A percentile compares a stretch with the other conserved stretches of the same genome.
phyloP scores from a whole-genome alignment of 1,140 invertebrate genomes.

The Apis cerana region DNA sequence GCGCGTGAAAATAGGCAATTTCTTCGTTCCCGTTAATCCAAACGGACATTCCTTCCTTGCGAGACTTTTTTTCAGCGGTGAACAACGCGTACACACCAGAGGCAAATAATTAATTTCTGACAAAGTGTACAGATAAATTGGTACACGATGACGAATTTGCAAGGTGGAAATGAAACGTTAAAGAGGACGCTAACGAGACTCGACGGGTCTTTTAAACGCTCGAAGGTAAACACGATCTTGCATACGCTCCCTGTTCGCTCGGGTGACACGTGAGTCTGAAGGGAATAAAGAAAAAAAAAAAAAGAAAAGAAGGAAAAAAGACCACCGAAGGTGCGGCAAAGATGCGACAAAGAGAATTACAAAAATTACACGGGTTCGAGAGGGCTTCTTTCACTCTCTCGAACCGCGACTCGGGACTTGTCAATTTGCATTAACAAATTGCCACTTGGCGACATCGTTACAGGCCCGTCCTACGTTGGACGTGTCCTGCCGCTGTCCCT shows the following conservation, averaged over 20 bases:
- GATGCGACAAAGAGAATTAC: neutral
- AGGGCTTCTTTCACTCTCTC: neutral
- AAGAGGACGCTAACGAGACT: neutral
- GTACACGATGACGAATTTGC: neutral
- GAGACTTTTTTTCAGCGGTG: too few species aligned
- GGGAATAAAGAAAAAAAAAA: neutral
- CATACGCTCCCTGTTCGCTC: neutral
- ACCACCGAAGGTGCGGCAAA: neutral
- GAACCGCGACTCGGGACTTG: neutral
- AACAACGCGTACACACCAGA: too few species aligned
- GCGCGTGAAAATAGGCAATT: too few species aligned
- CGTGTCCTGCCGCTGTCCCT: neutral
- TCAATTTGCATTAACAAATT: slow-evolving; percentile 37
- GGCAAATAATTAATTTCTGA: too few species aligned
- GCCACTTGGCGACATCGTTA: slow-evolving; percentile 2
- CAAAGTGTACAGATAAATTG: too few species aligned
- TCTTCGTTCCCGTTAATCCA: too few species aligned
- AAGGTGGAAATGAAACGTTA: neutral
- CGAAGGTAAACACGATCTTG: neutral
- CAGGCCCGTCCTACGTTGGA: neutral
- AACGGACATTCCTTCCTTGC: too few species aligned
- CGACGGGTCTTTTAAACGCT: neutral
- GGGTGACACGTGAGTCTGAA: neutral
- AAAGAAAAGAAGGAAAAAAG: neutral
- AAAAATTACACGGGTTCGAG: neutral